Conservation (phyloP, 2,797 vertebrate genomes). For the Tragelaphus eurycerus region DNA sequence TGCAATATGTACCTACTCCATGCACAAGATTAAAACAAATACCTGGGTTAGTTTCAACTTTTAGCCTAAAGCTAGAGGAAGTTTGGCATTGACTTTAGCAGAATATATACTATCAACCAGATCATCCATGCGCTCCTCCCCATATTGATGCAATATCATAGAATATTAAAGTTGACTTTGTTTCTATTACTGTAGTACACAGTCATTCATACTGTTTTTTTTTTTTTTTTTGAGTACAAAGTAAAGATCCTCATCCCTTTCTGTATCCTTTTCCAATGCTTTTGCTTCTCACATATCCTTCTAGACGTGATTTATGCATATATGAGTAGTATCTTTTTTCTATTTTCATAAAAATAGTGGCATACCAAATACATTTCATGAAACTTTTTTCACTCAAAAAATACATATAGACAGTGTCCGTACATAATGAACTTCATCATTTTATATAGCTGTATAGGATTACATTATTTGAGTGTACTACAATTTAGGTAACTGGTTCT, state of each 20-base stretch:
- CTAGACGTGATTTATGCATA: not conserved
- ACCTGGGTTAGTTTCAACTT: not conserved
- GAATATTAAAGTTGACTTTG: not conserved
- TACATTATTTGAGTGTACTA: not conserved
- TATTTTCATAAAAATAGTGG: not conserved
- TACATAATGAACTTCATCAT: not conserved
- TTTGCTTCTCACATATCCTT: not conserved
- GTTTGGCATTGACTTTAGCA: not conserved
- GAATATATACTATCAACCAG: not conserved
- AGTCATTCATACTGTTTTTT: not conserved
- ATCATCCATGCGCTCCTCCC: not conserved
- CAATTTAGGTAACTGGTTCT: not conserved
- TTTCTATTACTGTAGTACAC: not conserved
- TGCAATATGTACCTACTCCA: slow-evolving; percentile 11
- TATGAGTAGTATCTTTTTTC: not conserved
- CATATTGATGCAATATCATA: not conserved
- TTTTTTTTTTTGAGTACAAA: not conserved
- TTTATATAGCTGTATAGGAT: not conserved
- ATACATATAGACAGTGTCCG: not conserved
- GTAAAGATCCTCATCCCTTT: not conserved
- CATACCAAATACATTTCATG: not conserved
- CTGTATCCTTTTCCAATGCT: not conserved
- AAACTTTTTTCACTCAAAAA: not conserved
- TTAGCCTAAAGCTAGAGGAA: not conserved
- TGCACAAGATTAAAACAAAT: slow-evolving; percentile 33